phyloP scores from a whole-genome alignment of 2,888 invertebrate genomes.

The Sericinus montela region DNA sequence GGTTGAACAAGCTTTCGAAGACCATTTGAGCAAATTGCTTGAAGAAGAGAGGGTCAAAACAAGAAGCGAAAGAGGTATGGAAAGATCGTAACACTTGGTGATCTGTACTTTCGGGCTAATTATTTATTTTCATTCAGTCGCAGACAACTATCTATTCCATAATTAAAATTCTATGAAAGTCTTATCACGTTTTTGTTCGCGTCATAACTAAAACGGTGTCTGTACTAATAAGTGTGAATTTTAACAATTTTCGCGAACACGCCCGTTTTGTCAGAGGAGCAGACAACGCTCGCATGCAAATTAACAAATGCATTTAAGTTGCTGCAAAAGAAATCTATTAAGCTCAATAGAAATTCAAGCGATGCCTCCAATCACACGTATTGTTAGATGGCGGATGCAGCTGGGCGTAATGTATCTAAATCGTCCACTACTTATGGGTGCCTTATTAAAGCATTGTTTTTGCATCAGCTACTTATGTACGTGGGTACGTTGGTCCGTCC shows the following conservation, averaged over 20 bases:
- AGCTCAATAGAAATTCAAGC: slow-evolving; percentile 26
- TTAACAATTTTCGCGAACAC: slow-evolving; percentile 8
- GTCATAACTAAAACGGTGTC: background rate
- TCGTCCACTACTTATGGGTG: slow-evolving; percentile 23
- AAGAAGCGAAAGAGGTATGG: no score
- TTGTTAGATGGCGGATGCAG: slow-evolving; percentile 26
- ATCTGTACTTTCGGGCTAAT: no score
- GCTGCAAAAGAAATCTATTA: slow-evolving; percentile 16
- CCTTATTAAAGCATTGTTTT: slow-evolving; percentile 52
- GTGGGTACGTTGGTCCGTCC: slow-evolving; percentile 24
- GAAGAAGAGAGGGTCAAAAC: no score
- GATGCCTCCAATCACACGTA: slow-evolving; percentile 19
- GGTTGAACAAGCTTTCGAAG: no score
- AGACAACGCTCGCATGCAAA: slow-evolving; percentile 9
- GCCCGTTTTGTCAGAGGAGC: background rate
- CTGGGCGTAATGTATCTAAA: slow-evolving; percentile 28
- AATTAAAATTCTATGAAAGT: background rate
- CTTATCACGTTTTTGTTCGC: background rate
- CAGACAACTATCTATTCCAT: no score
- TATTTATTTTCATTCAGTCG: no score
- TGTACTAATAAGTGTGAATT: background rate
- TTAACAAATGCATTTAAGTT: background rate
- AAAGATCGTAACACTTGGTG: no score
- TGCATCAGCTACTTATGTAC: slow-evolving; percentile 31
- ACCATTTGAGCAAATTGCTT: no score